These are phyloP conservation scores for Trichonephila clavata DNA, from an alignment of 1,140 invertebrate species.

Conservation along the genomic window DNA sequence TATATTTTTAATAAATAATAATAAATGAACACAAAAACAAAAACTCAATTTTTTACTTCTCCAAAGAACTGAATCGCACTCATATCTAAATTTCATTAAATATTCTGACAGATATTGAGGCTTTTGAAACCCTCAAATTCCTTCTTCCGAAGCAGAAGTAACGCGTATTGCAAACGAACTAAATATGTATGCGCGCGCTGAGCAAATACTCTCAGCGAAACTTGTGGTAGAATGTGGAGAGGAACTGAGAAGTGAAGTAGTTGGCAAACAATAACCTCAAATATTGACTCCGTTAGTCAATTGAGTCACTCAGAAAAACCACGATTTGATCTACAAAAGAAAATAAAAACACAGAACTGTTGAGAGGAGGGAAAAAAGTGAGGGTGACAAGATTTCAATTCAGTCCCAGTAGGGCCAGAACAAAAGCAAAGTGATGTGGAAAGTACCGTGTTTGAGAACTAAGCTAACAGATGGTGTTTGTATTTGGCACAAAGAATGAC, in stretches of 20 bases:
- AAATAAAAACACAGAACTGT: neutral
- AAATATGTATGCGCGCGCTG: neutral
- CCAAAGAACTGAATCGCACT: too few species aligned
- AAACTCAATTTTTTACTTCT: too few species aligned
- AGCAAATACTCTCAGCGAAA: conserved; percentile 17
- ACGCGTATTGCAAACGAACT: neutral
- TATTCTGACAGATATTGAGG: too few species aligned
- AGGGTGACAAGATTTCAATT: conserved; percentile 36
- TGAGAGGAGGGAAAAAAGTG: neutral
- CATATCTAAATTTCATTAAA: too few species aligned
- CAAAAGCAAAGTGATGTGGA: conserved; percentile 3
- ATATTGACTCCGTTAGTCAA: conserved; percentile 65
- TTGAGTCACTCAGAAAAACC: conserved; percentile 55
- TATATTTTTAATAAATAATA: too few species aligned
- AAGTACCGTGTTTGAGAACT: conserved; percentile 58
- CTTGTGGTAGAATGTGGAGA: neutral
- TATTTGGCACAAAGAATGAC: conserved; percentile 32
- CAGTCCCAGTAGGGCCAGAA: conserved; percentile 3
- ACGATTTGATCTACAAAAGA: conserved; percentile 51
- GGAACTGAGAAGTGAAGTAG: conserved; percentile 14
- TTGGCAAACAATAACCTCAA: conserved; percentile 69
- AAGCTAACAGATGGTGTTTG: conserved; percentile 68
- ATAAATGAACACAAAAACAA: too few species aligned
- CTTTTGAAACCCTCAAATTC: too few species aligned
- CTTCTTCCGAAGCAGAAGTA: too few species aligned